A percentile compares a stretch with the other conserved stretches of the same genome.
Evolutionary conservation across 2,113 vertebrate species (phyloP).

Genomic region (Pimephales promelas): DNA sequence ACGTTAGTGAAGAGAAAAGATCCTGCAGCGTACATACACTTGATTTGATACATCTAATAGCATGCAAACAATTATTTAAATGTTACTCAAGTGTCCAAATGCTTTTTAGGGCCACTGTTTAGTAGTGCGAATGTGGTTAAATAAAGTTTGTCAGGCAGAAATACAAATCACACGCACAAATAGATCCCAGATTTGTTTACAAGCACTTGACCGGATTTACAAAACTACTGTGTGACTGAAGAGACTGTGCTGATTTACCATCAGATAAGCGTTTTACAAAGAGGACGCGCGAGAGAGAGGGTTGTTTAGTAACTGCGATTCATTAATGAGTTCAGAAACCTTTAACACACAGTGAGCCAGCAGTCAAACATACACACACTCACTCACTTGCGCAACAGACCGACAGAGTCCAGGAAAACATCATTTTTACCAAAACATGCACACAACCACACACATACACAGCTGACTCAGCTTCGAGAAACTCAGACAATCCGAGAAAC

Average conservation of each 20-base stretch:
- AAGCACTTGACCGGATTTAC: conserved; percentile 27
- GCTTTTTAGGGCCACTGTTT: background rate
- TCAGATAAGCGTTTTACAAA: background rate
- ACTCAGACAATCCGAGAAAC: conserved; percentile 15
- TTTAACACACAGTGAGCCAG: conserved; percentile 69
- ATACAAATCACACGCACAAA: conserved; percentile 17
- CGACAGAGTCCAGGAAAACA: conserved; percentile 65
- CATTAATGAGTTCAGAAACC: conserved; percentile 60
- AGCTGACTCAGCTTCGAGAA: conserved; percentile 14
- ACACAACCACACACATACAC: conserved; percentile 20
- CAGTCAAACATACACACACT: conserved; percentile 60
- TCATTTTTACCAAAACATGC: conserved; percentile 52
- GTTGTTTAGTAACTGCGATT: conserved; percentile 23
- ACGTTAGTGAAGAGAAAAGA: background rate
- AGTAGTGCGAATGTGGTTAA: background rate
- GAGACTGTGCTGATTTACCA: conserved; percentile 18
- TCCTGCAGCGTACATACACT: background rate
- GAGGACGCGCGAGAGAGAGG: background rate
- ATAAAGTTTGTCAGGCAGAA: conserved; percentile 4
- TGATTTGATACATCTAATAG: background rate
- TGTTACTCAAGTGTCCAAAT: background rate
- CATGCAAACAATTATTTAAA: background rate
- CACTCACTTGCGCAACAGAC: conserved; percentile 15
- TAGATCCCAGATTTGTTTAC: conserved; percentile 32
- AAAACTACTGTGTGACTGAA: conserved; percentile 19